These are phyloP conservation scores for Mycetomoellerius zeteki DNA, from an alignment of 1,140 invertebrate species.

Conservation along the genomic window DNA sequence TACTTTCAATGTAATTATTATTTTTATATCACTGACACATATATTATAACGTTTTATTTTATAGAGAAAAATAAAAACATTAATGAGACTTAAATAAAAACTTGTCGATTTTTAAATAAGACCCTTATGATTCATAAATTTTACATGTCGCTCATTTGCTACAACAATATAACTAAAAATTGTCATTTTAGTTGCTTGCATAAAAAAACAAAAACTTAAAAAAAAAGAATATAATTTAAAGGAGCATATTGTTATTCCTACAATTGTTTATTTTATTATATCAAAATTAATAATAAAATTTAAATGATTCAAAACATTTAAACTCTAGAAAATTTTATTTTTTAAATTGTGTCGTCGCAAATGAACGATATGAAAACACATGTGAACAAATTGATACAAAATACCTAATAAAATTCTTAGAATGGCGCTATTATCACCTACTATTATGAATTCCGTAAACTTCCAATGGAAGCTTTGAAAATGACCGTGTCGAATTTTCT, in stretches of 20 bases:
- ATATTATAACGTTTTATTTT: neutral
- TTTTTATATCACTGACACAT: neutral
- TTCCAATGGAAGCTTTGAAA: conserved; percentile 37
- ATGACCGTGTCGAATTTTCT: conserved; percentile 28
- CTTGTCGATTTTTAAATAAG: neutral
- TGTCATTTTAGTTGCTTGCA: too few relatives aligned
- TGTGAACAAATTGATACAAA: neutral
- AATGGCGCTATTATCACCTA: neutral
- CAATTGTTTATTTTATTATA: too few relatives aligned
- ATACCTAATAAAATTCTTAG: neutral
- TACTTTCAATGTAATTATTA: neutral
- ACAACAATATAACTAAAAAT: too few relatives aligned
- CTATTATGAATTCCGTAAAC: conserved; percentile 32
- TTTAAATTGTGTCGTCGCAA: too few relatives aligned
- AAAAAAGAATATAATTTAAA: too few relatives aligned
- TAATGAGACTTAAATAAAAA: neutral
- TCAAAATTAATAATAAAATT: too few relatives aligned
- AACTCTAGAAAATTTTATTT: too few relatives aligned
- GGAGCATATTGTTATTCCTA: too few relatives aligned
- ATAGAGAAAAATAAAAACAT: neutral
- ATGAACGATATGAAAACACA: too few relatives aligned
- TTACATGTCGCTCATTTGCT: too few relatives aligned
- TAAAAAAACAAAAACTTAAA: too few relatives aligned
- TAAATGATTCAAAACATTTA: too few relatives aligned
- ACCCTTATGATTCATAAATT: neutral